Evolutionary conservation across 2,113 vertebrate species (phyloP), one percentile per base, ranked within the genome.

Genomic region (Polypterus bichir): DNA sequence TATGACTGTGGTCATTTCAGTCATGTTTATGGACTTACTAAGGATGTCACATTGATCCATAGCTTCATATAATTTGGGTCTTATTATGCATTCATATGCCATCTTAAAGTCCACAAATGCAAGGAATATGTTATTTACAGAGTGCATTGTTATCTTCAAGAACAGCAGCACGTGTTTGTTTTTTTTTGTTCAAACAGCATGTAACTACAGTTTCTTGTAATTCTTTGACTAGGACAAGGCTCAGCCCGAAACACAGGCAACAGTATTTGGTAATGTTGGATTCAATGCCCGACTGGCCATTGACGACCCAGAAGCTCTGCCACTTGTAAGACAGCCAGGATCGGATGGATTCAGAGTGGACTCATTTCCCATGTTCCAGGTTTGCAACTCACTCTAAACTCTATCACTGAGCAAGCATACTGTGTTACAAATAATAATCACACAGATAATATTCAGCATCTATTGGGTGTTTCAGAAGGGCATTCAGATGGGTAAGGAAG

Each of bases 291-390:
- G 73, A 55, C 85, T 98, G 66, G 92, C 94, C 3, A 66, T 81
- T 27, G 93, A 98, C 3, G 94, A 97, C 73, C 86, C 89, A 0
- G 88, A 90, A 69, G 93, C 94, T 44, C 5, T 83, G 64, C 64
- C 89, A 0, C 77, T 97, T 9, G 87, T 92, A 71, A 89, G 81
- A 65, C 93, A 97, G 64, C 90, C 93, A 3, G 91, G 94, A 3
- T 93, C 94, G 2, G 94, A 98, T 68, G 94, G 94, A 9, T 98
- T 98, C 74, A 89, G 85, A 73, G 70, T 98, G 2, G 91, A 97
- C 69, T 93, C 94, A 3, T 79, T 82, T 10, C 85, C 94, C 48
- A 82, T 98, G 57, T 98, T 98, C 81, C 93, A 97, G 86, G 90
- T 92, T 71, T 58, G 76, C 46, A 64, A 47, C 57, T 60, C 6